Evolutionary conservation across 2,797 vertebrate genomes (phyloP).

Genomic region (Nasua narica): DNA sequence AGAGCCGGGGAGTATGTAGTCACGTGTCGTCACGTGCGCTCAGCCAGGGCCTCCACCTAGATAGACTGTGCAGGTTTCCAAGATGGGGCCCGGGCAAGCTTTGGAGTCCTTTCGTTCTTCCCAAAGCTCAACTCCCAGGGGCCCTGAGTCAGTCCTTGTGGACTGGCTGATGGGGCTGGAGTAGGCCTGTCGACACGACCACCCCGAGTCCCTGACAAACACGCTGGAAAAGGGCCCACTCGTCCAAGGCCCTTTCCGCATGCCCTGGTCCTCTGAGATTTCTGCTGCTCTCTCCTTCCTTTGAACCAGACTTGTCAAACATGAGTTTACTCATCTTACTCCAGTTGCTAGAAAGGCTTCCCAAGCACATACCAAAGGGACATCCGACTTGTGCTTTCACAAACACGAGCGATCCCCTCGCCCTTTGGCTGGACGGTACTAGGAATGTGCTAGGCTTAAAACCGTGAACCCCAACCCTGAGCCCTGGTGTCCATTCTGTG

Average conservation of each 20-base stretch:
- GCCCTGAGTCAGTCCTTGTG: neutral
- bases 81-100: neutral
- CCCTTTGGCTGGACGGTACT: neutral
- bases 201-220: neutral
- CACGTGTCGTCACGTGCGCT: neutral
- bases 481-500: neutral
- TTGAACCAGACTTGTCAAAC: neutral
- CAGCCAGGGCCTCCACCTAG: neutral
- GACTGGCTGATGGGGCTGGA: neutral
- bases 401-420: neutral
- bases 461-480: no score
- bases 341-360: neutral
- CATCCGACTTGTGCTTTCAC: neutral
- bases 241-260: neutral
- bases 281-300: neutral
- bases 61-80: neutral
- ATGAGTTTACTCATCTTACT: neutral
- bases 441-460: neutral
- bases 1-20: neutral
- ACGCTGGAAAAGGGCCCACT: neutral
- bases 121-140: neutral
- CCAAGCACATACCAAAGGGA: constrained; percentile 14
- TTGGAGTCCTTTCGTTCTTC: neutral
- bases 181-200: neutral
- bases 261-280: neutral